Base-by-base conservation (phyloP, 1,140 invertebrate species). In the Lanistes nyassanus region DNA sequence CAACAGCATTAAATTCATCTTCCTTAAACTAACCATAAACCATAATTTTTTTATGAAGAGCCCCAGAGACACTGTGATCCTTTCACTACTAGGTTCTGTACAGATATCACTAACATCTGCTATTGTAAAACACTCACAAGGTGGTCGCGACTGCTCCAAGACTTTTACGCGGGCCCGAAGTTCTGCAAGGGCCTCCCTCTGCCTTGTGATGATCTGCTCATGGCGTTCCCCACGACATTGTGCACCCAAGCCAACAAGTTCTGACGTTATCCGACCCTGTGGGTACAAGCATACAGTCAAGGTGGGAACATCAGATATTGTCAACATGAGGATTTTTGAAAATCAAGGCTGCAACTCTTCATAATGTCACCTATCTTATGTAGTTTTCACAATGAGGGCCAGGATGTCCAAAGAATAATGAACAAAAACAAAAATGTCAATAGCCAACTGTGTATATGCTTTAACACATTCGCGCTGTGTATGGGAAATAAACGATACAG, bases 181-280 rank as follows among this genome's bases (percentile, higher is more conserved):
- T 76, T 90, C 88, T 37, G 86, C 82, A 23, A 90, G 74, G 31
- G 89, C 89, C 65, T 89, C 88, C 60, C 88, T 78, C 77, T 90
- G 88, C 65, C 88, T 80, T 3, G 76, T 76, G 51, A 90, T 90
- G 26, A 89, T 86, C 65, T 88, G 86, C 69, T 88, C 87, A 76
- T 90, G 88, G 37, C 88, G 74, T 75, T 90, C 89, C 6, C 88
- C 88, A 37, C 87, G 80, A 78, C 89, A 90, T 69, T 88, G 87
- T 37, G 86, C 86, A 34, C 89, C 89, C 34, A 88, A 76, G 55
- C 86, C 82, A 37, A 87, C 84, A 74, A 90, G 71, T 76, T 89
- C 88, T 60, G 87, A 86, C 0, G 85, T 85, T 47, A 86, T 85
- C 62, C 81, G 75, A 11, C 85, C 85, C 84, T 84, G 73, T 72